Evolutionary conservation across 2,888 invertebrate species (phyloP), one percentile per base, ranked within the genome.

Genomic region (Spilosoma lubricipeda): DNA sequence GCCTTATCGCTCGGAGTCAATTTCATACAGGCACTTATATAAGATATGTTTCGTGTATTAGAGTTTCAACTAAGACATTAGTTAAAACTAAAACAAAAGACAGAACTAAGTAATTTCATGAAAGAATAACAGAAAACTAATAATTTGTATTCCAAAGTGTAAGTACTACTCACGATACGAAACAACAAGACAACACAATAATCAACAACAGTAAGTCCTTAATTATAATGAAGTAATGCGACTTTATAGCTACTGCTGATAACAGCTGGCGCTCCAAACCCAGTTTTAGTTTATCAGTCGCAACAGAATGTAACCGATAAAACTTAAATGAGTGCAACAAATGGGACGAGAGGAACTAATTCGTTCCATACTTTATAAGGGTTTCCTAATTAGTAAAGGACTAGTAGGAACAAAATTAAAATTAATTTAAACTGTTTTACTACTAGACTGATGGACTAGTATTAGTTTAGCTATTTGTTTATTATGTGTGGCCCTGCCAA

Each of bases 281-380:
- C 77, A 82, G 76, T 83, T 85, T 73, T 67, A 77, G 69, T 74
- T 85, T 85, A 83, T 83, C 83, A 85, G 79, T 75, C 77, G 74
- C 77, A 67, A 82, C 74, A 70, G 68, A 78, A 82, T 80, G 77
- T 71, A 75, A 77, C 74, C 82, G 86, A 84, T 85, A 82, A 78
- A 79, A 72, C 73, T 75, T 77, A 83, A 83, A 82, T 81, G 78
- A 72, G 74, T 77, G 77, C 76, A 82, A 72, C 77, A 75, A 80
- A 83, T 79, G 77, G 71, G 74, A 79, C 84, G 75, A 81, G 73
- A 56, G 82, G 75, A 83, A 73, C 73, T 70, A 73, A 80, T 78
- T 81, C 71, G 76, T 83, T 84, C 77, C 72, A 80, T 72, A 77
- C 69, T 77, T 77, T 78, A 83, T 79, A 78, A 80, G 77, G 71